These are phyloP conservation scores for Geophilus truncorum DNA, from an alignment of 2,888 invertebrate genomes.

Conservation along the genomic window DNA sequence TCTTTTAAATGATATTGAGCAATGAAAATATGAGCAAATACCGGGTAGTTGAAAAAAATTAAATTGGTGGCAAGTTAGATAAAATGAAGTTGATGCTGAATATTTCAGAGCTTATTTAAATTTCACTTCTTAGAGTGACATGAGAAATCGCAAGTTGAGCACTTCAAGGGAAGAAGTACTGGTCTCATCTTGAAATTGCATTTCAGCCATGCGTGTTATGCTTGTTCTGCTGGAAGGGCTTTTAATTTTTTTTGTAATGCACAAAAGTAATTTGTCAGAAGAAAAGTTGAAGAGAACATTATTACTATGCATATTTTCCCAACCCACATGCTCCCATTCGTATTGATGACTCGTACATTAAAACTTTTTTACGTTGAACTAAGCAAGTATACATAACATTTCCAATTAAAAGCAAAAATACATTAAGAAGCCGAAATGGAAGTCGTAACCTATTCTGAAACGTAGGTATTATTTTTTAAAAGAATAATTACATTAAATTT, in stretches of 20 bases:
- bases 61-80: neutral
- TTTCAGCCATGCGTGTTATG: constrained; percentile 25
- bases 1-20: neutral
- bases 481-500: constrained; percentile 27
- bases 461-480: constrained; percentile 18
- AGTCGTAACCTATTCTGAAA: constrained; percentile 5
- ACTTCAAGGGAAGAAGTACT: constrained; percentile 12
- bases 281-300: constrained; percentile 18
- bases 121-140: neutral
- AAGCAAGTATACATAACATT: constrained; percentile 13
- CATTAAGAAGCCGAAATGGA: constrained; percentile 1
- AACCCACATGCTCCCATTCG: neutral
- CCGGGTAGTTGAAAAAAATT: neutral
- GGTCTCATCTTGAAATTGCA: constrained; percentile 25
- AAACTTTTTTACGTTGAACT: constrained; percentile 7
- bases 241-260: constrained; percentile 25
- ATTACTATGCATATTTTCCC: neutral
- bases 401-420: constrained; percentile 27
- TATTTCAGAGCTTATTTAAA: constrained; percentile 17
- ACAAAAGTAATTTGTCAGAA: constrained; percentile 27
- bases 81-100: neutral
- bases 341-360: constrained; percentile 11
- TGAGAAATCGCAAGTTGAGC: constrained; percentile 25
- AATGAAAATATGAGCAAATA: neutral
- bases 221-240: constrained; percentile 21